phyloP scores from a whole-genome alignment of 2,888 invertebrate species.

The Cheiracanthium punctorium region DNA sequence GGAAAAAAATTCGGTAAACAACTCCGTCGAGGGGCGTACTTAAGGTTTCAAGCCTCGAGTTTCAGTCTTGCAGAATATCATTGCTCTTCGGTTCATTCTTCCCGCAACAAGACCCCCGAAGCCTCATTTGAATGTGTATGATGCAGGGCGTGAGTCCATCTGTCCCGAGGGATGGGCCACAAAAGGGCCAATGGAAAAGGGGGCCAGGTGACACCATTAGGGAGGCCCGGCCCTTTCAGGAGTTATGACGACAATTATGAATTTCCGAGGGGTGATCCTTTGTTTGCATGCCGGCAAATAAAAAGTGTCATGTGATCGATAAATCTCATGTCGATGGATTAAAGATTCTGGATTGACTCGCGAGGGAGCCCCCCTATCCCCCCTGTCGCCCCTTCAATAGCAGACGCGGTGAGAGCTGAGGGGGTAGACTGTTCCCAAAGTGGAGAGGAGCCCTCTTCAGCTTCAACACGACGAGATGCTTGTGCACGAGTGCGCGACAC shows the following conservation, averaged over 20 bases:
- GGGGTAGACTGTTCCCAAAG: conserved; percentile 54
- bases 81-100: conserved; percentile 9
- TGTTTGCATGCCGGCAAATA: conserved; percentile 56
- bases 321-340: conserved; percentile 58
- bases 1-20: conserved; percentile 9
- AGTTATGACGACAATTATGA: conserved; percentile 66
- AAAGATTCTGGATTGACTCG: conserved; percentile 49
- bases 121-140: conserved; percentile 64
- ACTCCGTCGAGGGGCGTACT: conserved; percentile 8
- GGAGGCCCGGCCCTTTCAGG: conserved; percentile 46
- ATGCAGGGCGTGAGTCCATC: conserved; percentile 63
- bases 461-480: conserved; percentile 34
- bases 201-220: conserved; percentile 55
- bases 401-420: conserved; percentile 47
- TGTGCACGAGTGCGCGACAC: conserved; percentile 40
- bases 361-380: no score
- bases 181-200: conserved; percentile 54
- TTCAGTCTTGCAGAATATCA: neutral
- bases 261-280: conserved; percentile 55
- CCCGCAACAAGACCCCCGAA: conserved; percentile 28
- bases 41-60: neutral
- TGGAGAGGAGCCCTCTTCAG: conserved; percentile 39
- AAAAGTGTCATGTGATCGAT: conserved; percentile 58
- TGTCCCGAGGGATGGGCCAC: conserved; percentile 57
- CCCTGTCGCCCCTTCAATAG: conserved; percentile 25